Conservation (phyloP, 2,113 vertebrate species). For the Zingel zingel region DNA sequence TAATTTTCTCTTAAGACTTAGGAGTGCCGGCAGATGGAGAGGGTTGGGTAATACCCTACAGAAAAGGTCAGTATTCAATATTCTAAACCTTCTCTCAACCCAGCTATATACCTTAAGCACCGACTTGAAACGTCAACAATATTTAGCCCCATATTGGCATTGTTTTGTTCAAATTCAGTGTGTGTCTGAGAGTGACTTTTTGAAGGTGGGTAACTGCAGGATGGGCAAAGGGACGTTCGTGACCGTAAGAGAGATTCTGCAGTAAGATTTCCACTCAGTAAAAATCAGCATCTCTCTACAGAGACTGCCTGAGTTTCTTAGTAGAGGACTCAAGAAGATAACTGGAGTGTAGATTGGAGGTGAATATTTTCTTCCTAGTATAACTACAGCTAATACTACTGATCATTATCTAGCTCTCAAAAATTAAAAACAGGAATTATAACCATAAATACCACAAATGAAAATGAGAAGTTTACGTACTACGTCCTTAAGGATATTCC, state of each 20-base stretch:
- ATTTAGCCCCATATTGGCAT: background rate
- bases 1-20: background rate
- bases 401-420: background rate
- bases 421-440: background rate
- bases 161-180: constrained; percentile 19
- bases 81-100: constrained; percentile 13
- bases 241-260: constrained; percentile 2
- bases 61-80: constrained; percentile 47
- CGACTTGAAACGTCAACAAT: background rate
- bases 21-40: background rate
- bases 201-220: background rate
- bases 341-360: background rate
- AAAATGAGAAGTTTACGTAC: background rate
- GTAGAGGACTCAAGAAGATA: background rate
- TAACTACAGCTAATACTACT: background rate
- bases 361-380: background rate
- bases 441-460: background rate
- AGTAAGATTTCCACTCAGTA: background rate
- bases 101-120: background rate
- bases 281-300: background rate
- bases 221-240: background rate
- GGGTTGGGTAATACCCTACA: background rate
- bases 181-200: background rate
- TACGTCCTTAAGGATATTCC: background rate
- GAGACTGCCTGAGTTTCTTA: background rate